Evolutionary conservation across 2,797 vertebrate genomes (phyloP), one percentile per base, ranked within the genome.

Genomic region (Lacerta viridis): DNA sequence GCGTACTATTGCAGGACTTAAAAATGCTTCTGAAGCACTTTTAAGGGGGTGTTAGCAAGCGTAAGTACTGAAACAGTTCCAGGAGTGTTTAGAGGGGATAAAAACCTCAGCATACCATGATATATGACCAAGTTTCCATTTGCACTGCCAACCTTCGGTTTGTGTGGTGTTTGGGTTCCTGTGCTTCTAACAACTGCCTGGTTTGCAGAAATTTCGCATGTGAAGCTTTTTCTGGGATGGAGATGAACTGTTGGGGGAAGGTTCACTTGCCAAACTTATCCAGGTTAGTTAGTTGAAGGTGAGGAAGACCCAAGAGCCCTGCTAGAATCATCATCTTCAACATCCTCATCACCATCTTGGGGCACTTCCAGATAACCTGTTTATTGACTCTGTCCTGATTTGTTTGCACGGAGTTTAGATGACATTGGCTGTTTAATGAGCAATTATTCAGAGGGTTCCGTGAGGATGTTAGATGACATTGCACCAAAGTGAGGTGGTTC

Each of bases 41-140:
- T 82, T 50, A 85, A 85, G 41, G n/a, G 25, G 64, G 64, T 77
- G 36, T 64, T 86, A 27, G 29, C 43, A 39, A 85, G 11, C 43
- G 29, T 20, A n/a, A 64, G 2, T 41, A 66, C n/a, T 7, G 25
- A 81, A 80, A 80, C 13, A 43, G 36, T 75, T 50, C 69, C 46
- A 59, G 61, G 69, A 77, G 50, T 41, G 27, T 33, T 25, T 17
- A 59, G 64, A 50, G 61, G 23, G 59, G 39, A 64, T 85, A 66
- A 80, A 87, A 87, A 80, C 77, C 25, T 75, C 77, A 77, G 41
- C 39, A 75, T 66, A 66, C 83, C 41, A 20, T 39, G 8, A 64
- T 80, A 74, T 6, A 36, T 61, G n/a, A 81, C 27, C 55, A 85
- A 72, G 6, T 84, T 85, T 85, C 88, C 69, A n/a, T 66, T 85